Evolutionary conservation across 2,113 vertebrate species (phyloP), one percentile per base, ranked within the genome.

Genomic region (Phaethornis superciliosus): DNA sequence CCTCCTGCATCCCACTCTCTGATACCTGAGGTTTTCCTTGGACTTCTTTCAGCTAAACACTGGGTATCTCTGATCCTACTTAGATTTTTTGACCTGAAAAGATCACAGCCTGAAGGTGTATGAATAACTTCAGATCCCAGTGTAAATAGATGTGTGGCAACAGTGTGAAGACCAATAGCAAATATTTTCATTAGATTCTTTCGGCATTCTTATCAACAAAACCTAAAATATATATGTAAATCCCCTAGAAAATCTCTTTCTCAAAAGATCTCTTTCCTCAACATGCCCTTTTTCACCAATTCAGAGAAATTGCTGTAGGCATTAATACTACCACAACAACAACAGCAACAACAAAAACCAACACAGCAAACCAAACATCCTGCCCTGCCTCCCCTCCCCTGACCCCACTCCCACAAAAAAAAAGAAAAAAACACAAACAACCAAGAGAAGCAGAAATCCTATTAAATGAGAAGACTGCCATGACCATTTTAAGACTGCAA

Each of bases 391-490:
- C 27, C 26, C 23, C 40, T 40, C 40, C 40, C 40, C 40, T 40
- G 40, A 16, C 46, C 33, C 16, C 21, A 20, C 2, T 10, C 5
- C 15, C 2, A 10, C 42, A 71, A 46, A 68, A 47, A 47, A 20
- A 47, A 47, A 47, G 7, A 51, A 12, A 54, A 8, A 11, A 35
- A 6, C 55, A 42, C 32, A 77, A 68, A 80, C 28, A n/a, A 51
- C 46, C n/a, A 89, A 21, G 55, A 68, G 85, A 94, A 86, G 21
- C 16, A 93, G 71, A 91, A 94, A 91, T 71, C 19, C 70, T 69
- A 21, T n/a, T 85, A 77, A 94, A 93, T 16, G 16, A 85, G 37
- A 90, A 83, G 21, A 30, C 20, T 85, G 56, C 91, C 65, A 65
- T 62, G 40, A 58, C 7, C 33, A 24, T 58, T 77, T 97, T 68